These are phyloP conservation scores for Rousettus leschenaultii DNA, from an alignment of 2,113 vertebrate genomes.

Conservation along the genomic window DNA sequence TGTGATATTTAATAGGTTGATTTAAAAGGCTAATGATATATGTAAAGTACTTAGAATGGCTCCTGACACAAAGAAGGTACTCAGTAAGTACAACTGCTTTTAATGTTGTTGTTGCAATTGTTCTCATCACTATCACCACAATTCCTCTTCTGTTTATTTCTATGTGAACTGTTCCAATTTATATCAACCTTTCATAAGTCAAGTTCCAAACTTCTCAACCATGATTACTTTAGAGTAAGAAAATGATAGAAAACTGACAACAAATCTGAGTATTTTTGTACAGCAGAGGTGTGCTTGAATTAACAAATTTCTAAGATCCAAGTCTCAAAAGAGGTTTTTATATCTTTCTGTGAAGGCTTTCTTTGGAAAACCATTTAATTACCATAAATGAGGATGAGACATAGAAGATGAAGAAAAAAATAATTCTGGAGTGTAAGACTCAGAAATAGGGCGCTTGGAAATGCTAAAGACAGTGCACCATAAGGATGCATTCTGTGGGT, in stretches of 20 bases:
- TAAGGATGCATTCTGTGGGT: background rate
- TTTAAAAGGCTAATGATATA: background rate
- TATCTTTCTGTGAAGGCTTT: background rate
- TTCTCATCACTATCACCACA: background rate
- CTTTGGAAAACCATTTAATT: background rate
- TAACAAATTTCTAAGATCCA: constrained; percentile 33
- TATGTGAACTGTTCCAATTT: background rate
- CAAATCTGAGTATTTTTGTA: background rate
- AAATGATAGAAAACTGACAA: background rate
- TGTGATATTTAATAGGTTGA: background rate
- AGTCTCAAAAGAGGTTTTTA: background rate
- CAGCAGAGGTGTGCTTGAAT: background rate
- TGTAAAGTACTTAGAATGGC: background rate
- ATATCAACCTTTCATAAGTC: background rate
- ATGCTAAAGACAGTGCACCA: background rate
- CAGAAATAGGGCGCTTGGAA: background rate
- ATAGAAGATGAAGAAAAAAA: background rate
- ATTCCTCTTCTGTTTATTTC: background rate
- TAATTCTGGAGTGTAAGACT: background rate
- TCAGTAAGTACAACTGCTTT: background rate
- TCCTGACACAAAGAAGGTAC: background rate
- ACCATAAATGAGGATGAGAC: background rate
- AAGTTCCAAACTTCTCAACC: background rate
- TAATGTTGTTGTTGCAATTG: background rate
- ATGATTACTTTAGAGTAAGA: background rate